These are phyloP conservation scores for Geothlypis trichas DNA, from an alignment of 2,113 vertebrate genomes.

Conservation along the genomic window DNA sequence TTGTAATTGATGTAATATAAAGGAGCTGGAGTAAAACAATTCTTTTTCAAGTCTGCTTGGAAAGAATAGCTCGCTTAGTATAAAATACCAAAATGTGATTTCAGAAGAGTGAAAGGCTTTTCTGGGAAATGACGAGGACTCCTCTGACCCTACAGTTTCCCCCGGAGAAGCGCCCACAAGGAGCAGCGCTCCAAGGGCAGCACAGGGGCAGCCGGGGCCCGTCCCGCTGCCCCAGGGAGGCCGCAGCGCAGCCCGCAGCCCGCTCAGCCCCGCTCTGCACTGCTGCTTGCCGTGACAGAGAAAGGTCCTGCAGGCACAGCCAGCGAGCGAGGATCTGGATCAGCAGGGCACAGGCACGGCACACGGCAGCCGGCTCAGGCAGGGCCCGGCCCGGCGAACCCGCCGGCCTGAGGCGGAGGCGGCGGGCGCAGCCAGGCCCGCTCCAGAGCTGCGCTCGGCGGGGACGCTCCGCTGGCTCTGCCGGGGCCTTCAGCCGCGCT, in stretches of 20 bases:
- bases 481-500: background rate
- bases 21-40: background rate
- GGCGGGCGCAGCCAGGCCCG: too few species aligned
- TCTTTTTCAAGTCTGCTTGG: background rate
- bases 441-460: background rate
- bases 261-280: background rate
- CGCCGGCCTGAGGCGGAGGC: background rate
- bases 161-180: too few species aligned
- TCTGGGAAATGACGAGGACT: background rate
- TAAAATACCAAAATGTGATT: background rate
- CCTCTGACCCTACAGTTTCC: background rate
- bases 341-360: background rate
- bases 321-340: background rate
- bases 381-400: too few species aligned
- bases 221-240: background rate
- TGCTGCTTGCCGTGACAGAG: background rate
- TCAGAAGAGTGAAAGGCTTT: background rate
- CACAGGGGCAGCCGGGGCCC: background rate
- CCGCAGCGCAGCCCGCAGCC: background rate
- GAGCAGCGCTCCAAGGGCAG: background rate
- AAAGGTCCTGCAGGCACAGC: background rate
- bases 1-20: background rate
- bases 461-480: accelerated
- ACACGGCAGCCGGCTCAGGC: too few species aligned
- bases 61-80: background rate